Evolutionary conservation across 1,140 invertebrate species (phyloP).

Genomic region (Cardiocondyla obscurior): DNA sequence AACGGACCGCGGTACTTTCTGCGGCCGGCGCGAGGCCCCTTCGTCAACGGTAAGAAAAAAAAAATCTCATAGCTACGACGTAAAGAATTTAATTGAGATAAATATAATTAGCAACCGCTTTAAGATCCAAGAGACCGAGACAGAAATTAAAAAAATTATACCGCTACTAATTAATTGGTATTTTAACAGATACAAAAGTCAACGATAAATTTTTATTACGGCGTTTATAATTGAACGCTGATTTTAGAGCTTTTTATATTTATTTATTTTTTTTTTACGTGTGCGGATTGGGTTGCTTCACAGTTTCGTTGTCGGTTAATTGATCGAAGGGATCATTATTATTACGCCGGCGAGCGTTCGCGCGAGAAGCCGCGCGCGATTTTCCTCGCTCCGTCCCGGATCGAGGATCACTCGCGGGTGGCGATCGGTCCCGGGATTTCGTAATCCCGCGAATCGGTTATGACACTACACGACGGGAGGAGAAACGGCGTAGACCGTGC

Average conservation of each 20-base stretch:
- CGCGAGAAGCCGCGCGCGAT: slow-evolving; percentile 42
- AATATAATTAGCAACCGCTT: too few relatives aligned
- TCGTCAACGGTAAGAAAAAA: too few relatives aligned
- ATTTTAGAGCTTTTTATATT: too few relatives aligned
- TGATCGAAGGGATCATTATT: slow-evolving; percentile 77
- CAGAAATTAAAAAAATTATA: too few relatives aligned
- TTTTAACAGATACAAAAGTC: too few relatives aligned
- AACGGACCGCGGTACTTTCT: slow-evolving; percentile 52
- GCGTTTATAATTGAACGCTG: too few relatives aligned
- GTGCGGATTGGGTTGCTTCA: slow-evolving; percentile 70
- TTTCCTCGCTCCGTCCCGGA: slow-evolving; percentile 32
- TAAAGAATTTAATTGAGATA: too few relatives aligned
- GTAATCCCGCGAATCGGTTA: slow-evolving; percentile 34
- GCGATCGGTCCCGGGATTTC: slow-evolving; percentile 8
- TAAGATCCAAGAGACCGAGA: too few relatives aligned
- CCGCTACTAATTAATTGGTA: too few relatives aligned
- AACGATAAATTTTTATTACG: too few relatives aligned
- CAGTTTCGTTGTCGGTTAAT: slow-evolving; percentile 68
- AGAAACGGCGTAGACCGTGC: neutral
- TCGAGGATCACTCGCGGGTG: slow-evolving; percentile 30
- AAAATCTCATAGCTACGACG: too few relatives aligned
- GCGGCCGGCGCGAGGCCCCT: neutral
- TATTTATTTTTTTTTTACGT: too few relatives aligned
- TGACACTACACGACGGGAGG: neutral
- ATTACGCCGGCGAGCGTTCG: slow-evolving; percentile 52